Evolutionary conservation across 2,797 vertebrate species (phyloP).

Genomic region (Bryconaethiops microstoma): DNA sequence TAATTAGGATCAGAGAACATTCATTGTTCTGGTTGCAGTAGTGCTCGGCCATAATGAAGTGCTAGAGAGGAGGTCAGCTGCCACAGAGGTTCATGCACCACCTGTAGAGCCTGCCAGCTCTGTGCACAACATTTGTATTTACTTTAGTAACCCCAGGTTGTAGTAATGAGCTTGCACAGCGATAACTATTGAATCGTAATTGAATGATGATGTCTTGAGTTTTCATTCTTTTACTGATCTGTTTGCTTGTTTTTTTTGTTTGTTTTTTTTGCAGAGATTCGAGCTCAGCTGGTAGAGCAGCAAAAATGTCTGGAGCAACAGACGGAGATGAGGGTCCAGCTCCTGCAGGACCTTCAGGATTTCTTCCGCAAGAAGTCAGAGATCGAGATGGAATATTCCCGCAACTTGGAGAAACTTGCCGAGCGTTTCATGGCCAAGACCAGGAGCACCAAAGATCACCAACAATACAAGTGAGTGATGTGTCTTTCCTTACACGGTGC

Average conservation of each 20-base stretch:
- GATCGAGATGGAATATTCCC: conserved; percentile 97
- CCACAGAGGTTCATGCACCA: not conserved
- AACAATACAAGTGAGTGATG: conserved; percentile 92
- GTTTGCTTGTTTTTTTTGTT: conserved; percentile 22
- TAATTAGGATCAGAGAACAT: not conserved
- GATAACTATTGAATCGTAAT: too few species aligned
- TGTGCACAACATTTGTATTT: not conserved
- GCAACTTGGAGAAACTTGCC: conserved; percentile 95
- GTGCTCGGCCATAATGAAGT: conserved; percentile 17
- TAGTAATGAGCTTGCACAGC: not conserved
- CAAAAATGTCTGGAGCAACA: conserved; percentile 99
- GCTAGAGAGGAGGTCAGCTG: not conserved
- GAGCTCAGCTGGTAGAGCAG: conserved; percentile 95
- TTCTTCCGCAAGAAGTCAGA: conserved; percentile 99
- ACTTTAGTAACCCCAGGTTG: not conserved
- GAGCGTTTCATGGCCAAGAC: conserved; percentile 99
- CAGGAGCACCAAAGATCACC: conserved; percentile 96
- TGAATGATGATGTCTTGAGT: not conserved
- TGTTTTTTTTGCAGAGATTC: conserved; percentile 81
- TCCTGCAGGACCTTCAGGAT: conserved; percentile 97
- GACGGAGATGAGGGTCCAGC: conserved; percentile 96
- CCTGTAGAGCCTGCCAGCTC: conserved; percentile 23
- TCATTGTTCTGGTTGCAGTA: not conserved
- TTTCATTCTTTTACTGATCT: conserved; percentile 53
- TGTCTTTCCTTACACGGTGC: not conserved